A percentile compares a stretch with the other conserved stretches of the same genome.
Evolutionary conservation across 2,888 invertebrate species (phyloP).

Genomic region (Mythimna loreyi): DNA sequence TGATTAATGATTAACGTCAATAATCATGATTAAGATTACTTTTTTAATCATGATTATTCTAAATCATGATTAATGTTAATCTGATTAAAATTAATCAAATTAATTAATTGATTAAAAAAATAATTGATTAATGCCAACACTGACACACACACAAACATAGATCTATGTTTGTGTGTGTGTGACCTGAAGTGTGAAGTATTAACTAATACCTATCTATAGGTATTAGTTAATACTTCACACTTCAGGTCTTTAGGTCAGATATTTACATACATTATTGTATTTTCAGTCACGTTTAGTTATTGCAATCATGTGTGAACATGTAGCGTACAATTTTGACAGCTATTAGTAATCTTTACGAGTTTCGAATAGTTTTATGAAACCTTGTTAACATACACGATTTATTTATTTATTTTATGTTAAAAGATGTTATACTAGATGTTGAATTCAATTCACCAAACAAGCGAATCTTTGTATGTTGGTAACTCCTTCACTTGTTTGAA

Average conservation of each 20-base stretch:
- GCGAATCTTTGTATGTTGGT: too few species aligned
- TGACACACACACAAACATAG: slow-evolving; percentile 1
- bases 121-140: too few species aligned
- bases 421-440: not conserved
- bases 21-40: too few species aligned
- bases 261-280: slow-evolving; percentile 59
- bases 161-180: too few species aligned
- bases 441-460: not conserved
- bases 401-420: slow-evolving; percentile 12
- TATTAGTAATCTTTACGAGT: slow-evolving; percentile 47
- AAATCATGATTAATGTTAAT: too few species aligned
- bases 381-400: not conserved
- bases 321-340: slow-evolving; percentile 29
- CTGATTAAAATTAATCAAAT: too few species aligned
- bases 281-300: slow-evolving; percentile 43
- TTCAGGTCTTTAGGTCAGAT: slow-evolving; percentile 67
- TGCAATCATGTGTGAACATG: slow-evolving; percentile 31
- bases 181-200: too few species aligned
- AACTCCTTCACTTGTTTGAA: too few species aligned
- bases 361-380: slow-evolving; percentile 10
- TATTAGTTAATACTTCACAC: slow-evolving; percentile 52
- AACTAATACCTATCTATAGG: too few species aligned
- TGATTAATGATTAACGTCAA: too few species aligned
- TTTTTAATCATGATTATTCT: too few species aligned
- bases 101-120: too few species aligned